Percentiles rank a stretch among this genome's conserved stretches.
These are phyloP conservation scores for Microchirus variegatus DNA, from an alignment of 2,797 vertebrate species.

Conservation along the genomic window DNA sequence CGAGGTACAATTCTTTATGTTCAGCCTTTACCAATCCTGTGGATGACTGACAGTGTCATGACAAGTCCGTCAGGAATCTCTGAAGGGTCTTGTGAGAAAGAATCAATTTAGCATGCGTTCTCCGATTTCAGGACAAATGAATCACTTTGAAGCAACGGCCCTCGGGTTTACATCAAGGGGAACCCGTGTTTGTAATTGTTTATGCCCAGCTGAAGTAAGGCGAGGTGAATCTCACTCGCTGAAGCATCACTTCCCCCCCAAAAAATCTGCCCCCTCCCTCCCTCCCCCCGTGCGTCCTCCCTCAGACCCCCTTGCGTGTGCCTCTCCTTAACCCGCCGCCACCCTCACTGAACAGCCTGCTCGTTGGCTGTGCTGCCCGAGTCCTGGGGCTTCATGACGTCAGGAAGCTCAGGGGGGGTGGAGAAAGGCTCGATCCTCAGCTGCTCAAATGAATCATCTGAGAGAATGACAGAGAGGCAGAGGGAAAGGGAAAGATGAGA, in stretches of 20 bases:
- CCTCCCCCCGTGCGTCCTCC: constrained; percentile 27
- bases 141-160: constrained; percentile 45
- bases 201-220: constrained; percentile 54
- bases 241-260: constrained; percentile 67
- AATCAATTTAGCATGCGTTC: constrained; percentile 69
- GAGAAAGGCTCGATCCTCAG: constrained; percentile 90
- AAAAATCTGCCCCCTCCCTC: constrained; percentile 53
- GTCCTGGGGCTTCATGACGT: constrained; percentile 96
- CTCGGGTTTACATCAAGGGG: constrained; percentile 53
- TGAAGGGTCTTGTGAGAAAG: constrained; percentile 65
- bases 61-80: constrained; percentile 70
- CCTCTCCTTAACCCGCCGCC: constrained; percentile 9
- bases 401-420: constrained; percentile 91
- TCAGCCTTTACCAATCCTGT: constrained; percentile 61
- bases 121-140: constrained; percentile 63
- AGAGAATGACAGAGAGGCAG: constrained; percentile 1
- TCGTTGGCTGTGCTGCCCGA: constrained; percentile 91
- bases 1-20: constrained; percentile 71
- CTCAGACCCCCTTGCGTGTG: constrained; percentile 31
- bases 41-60: constrained; percentile 74
- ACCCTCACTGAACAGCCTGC: constrained; percentile 90
- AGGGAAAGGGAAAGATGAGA: neutral
- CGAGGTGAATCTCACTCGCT: constrained; percentile 48
- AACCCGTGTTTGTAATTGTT: constrained; percentile 52
- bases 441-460: constrained; percentile 90